These are phyloP conservation scores for Melanotaenia pygmaea DNA, from an alignment of 2,797 vertebrate species.

Conservation along the genomic window DNA sequence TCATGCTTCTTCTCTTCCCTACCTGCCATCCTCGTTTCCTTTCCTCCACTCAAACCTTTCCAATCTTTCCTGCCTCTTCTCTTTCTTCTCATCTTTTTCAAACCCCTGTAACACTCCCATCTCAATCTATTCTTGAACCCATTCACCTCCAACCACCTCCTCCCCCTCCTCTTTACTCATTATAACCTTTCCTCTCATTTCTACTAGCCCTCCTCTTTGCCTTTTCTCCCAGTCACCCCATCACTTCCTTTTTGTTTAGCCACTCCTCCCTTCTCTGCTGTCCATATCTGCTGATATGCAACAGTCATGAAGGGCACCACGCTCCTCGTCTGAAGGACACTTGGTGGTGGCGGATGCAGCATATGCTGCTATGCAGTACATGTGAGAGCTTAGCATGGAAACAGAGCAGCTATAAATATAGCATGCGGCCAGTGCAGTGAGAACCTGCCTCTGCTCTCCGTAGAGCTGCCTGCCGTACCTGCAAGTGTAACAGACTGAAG, in stretches of 20 bases:
- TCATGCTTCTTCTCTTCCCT: not conserved
- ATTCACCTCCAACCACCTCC: not conserved
- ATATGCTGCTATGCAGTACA: constrained; percentile 56
- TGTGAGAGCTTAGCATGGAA: constrained; percentile 59
- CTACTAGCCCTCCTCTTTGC: constrained; percentile 8
- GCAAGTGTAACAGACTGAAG: constrained; percentile 15
- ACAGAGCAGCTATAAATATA: constrained; percentile 74
- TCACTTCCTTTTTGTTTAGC: constrained; percentile 41
- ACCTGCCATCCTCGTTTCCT: not conserved
- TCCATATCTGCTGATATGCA: constrained; percentile 65
- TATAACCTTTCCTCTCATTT: constrained; percentile 8
- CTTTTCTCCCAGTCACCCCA: constrained; percentile 33
- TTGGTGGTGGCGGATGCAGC: constrained; percentile 38
- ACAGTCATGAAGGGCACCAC: constrained; percentile 62
- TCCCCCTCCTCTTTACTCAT: not conserved
- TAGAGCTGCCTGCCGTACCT: constrained; percentile 40
- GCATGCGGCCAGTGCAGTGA: not conserved
- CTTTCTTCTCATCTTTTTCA: not conserved
- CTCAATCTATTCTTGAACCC: not conserved
- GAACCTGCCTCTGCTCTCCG: constrained; percentile 22
- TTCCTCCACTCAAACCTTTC: not conserved
- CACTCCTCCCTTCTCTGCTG: constrained; percentile 12
- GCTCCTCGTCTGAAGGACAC: constrained; percentile 65
- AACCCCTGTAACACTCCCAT: not conserved
- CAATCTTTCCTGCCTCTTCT: not conserved